Evolutionary conservation across 2,888 invertebrate genomes (phyloP).

Genomic region (Drosophila demipolita): DNA sequence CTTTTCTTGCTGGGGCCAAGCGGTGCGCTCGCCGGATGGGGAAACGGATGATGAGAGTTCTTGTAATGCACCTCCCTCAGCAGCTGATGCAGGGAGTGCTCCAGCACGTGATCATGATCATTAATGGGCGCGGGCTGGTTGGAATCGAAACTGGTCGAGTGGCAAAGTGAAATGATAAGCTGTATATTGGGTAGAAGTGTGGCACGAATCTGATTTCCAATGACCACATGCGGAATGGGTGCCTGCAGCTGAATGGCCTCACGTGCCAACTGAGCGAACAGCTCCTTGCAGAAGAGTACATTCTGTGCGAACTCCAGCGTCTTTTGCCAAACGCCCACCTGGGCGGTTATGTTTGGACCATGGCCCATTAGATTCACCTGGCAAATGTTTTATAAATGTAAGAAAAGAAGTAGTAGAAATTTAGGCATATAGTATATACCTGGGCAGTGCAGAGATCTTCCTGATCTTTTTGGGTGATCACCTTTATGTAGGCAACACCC

Average conservation of each 20-base stretch:
- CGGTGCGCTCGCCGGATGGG: slow-evolving; percentile 97
- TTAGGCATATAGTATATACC: not conserved
- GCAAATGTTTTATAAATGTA: not conserved
- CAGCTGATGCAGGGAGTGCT: slow-evolving; percentile 97
- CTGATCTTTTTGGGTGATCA: slow-evolving; percentile 97
- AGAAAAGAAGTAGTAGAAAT: not conserved
- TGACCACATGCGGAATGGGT: slow-evolving; percentile 97
- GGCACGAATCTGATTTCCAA: slow-evolving; percentile 98
- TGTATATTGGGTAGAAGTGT: slow-evolving; percentile 97
- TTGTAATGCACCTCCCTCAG: slow-evolving; percentile 96
- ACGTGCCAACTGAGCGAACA: slow-evolving; percentile 96
- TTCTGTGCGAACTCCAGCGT: slow-evolving; percentile 99
- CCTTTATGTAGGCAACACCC: slow-evolving; percentile 98
- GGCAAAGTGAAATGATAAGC: slow-evolving; percentile 95
- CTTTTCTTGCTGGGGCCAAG: slow-evolving; percentile 96
- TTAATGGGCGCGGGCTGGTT: slow-evolving; percentile 85
- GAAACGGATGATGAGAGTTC: slow-evolving; percentile 96
- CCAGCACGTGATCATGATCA: slow-evolving; percentile 98
- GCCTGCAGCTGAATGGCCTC: slow-evolving; percentile 97
- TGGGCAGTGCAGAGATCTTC: slow-evolving; percentile 95
- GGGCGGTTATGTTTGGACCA: slow-evolving; percentile 89
- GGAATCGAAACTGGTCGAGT: slow-evolving; percentile 89
- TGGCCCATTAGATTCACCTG: slow-evolving; percentile 90
- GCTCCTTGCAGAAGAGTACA: slow-evolving; percentile 97
- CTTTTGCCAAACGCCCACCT: slow-evolving; percentile 93